A percentile compares a stretch with the other conserved stretches of the same genome.
Evolutionary conservation across 2,888 invertebrate genomes (phyloP).

Genomic region (Artemia sp.): DNA sequence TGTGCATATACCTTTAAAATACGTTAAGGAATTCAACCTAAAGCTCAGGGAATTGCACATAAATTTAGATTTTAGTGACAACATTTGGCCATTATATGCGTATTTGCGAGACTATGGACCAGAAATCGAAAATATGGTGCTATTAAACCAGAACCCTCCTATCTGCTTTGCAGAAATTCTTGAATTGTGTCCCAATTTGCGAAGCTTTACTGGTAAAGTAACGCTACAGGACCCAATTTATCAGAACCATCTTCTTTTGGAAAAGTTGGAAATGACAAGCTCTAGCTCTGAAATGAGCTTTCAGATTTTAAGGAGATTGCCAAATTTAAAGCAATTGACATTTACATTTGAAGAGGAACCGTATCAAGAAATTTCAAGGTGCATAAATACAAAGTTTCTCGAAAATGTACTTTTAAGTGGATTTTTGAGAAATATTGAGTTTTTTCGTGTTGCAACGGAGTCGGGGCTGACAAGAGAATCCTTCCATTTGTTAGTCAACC

Average conservation of each 20-base stretch:
- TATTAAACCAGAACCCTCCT: neutral
- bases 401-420: neutral
- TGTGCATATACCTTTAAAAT: constrained; percentile 3
- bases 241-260: neutral
- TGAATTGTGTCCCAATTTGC: neutral
- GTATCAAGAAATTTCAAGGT: neutral
- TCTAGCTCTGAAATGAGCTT: neutral
- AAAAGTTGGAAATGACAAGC: neutral
- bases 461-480: neutral
- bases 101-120: neutral
- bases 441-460: neutral
- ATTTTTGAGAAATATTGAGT: neutral
- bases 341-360: constrained; percentile 6
- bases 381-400: neutral
- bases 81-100: neutral
- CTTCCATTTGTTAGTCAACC: neutral
- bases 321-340: neutral
- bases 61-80: neutral
- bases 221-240: neutral
- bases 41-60: neutral
- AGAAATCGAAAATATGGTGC: neutral
- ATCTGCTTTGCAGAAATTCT: neutral
- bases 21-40: neutral
- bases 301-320: neutral
- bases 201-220: neutral